phyloP scores from a whole-genome alignment of 2,797 vertebrate genomes.

The Malurus leucopterus region DNA sequence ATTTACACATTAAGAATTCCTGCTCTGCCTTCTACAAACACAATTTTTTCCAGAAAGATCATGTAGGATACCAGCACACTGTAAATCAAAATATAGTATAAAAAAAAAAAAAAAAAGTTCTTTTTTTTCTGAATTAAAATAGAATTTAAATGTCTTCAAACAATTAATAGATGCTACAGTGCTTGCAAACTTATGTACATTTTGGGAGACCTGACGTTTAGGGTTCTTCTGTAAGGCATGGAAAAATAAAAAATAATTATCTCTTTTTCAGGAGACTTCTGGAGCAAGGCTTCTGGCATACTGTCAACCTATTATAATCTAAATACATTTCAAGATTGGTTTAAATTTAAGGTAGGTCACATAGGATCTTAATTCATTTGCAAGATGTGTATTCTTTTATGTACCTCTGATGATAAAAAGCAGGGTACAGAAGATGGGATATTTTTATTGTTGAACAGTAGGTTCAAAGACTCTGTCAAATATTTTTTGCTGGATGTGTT shows the following conservation, averaged over 20 bases:
- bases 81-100: background rate
- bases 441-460: background rate
- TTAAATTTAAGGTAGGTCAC: slow-evolving; percentile 58
- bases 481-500: slow-evolving; percentile 54
- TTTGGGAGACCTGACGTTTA: background rate
- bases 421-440: background rate
- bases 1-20: background rate
- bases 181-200: background rate
- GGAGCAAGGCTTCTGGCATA: slow-evolving; percentile 24
- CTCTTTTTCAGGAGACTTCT: background rate
- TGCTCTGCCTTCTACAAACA: background rate
- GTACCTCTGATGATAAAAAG: background rate
- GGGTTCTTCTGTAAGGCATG: background rate
- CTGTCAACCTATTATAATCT: slow-evolving; percentile 43
- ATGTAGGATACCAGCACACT: background rate
- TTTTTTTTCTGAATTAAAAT: background rate
- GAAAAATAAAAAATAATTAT: background rate
- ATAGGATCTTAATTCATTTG: background rate
- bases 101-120: too few species aligned
- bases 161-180: background rate
- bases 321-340: background rate
- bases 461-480: slow-evolving; percentile 44
- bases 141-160: background rate
- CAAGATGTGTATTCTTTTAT: background rate
- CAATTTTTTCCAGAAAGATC: background rate